Evolutionary conservation across 2,113 vertebrate species (phyloP).

Genomic region (Nibea albiflora): DNA sequence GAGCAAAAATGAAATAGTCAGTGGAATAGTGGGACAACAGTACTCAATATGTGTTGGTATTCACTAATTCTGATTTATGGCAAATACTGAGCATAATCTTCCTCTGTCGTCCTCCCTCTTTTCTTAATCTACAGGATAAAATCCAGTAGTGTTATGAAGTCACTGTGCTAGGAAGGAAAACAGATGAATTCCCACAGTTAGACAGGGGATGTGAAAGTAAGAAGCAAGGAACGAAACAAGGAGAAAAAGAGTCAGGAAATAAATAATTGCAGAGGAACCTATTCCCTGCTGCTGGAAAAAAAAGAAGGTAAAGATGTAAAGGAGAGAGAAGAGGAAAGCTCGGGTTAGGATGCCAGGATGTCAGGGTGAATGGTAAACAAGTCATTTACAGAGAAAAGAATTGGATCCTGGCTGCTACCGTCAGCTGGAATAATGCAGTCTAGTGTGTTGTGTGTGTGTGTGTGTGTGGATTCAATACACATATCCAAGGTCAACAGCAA

Average conservation of each 20-base stretch:
- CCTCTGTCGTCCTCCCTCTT: background rate
- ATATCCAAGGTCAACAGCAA: constrained; percentile 50
- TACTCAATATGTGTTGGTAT: background rate
- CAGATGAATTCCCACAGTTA: background rate
- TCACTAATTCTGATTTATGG: background rate
- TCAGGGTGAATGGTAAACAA: constrained; percentile 46
- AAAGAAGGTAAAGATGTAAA: background rate
- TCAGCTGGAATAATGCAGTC: constrained; percentile 33
- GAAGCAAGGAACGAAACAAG: background rate
- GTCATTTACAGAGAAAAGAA: constrained; percentile 25
- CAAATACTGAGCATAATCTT: background rate
- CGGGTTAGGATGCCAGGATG: constrained; percentile 9
- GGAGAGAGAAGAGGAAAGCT: background rate
- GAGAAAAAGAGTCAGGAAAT: background rate
- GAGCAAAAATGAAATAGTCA: background rate
- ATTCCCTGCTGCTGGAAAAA: constrained; percentile 1
- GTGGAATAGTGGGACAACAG: background rate
- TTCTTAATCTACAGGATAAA: background rate
- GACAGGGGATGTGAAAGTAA: background rate
- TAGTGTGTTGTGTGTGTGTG: constrained; percentile 2
- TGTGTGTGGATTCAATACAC: constrained; percentile 24
- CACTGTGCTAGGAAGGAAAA: background rate
- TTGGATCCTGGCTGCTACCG: constrained; percentile 32
- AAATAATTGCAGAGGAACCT: background rate
- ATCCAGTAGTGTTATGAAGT: background rate